phyloP scores from a whole-genome alignment of 2,888 invertebrate species.

The Tholera decimalis region DNA sequence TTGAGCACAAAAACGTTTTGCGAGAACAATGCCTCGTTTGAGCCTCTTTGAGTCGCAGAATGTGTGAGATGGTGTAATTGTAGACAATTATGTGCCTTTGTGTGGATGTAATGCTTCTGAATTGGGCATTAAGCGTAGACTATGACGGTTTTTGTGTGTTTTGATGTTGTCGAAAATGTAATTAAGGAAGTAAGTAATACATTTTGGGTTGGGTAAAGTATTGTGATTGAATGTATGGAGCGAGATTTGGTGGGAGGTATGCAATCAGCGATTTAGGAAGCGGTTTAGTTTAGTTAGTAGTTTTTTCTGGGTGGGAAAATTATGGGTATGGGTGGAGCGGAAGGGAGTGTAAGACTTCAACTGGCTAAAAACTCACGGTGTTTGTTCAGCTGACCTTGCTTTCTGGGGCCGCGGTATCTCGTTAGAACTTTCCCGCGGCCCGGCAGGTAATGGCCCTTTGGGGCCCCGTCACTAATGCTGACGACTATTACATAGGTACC shows the following conservation, averaged over 20 bases:
- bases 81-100: constrained; percentile 43
- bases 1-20: constrained; percentile 63
- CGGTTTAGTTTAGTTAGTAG: too few species aligned
- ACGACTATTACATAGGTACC: too few species aligned
- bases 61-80: constrained; percentile 52
- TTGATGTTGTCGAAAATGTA: not conserved
- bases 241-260: not conserved
- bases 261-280: not conserved
- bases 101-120: constrained; percentile 14
- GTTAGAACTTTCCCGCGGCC: too few species aligned
- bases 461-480: too few species aligned
- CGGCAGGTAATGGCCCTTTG: too few species aligned
- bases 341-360: too few species aligned
- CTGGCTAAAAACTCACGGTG: too few species aligned
- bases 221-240: not conserved
- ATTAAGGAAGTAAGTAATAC: not conserved
- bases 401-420: too few species aligned
- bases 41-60: constrained; percentile 30
- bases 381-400: too few species aligned
- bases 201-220: not conserved
- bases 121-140: constrained; percentile 32
- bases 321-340: too few species aligned
- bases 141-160: not conserved
- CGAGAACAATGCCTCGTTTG: constrained; percentile 49
- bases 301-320: too few species aligned